Evolutionary conservation across 1,140 invertebrate genomes (phyloP).

Genomic region (Nixonia krombeini): DNA sequence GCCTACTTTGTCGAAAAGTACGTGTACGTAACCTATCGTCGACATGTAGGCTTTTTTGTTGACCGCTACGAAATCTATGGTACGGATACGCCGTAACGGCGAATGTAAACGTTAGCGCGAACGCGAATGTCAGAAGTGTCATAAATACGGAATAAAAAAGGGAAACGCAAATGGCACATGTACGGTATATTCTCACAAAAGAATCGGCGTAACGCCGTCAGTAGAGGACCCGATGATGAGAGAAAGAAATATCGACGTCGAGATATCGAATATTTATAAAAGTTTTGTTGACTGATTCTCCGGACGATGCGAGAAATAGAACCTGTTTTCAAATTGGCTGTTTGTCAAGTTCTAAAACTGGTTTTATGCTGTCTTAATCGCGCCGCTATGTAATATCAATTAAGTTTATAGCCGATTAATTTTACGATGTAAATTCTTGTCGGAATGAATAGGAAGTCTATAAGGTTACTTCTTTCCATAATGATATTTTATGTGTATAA

Average conservation of each 20-base stretch:
- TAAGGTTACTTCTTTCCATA: too few relatives aligned
- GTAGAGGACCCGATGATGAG: too few relatives aligned
- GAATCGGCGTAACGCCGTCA: too few relatives aligned
- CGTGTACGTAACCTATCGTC: too few relatives aligned
- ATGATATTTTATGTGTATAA: too few relatives aligned
- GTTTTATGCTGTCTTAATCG: constrained; percentile 49
- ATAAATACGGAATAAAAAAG: too few relatives aligned
- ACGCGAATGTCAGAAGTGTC: too few relatives aligned
- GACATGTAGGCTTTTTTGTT: too few relatives aligned
- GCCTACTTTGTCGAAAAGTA: constrained; percentile 13
- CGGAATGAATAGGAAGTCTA: constrained; percentile 37
- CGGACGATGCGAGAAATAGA: constrained; percentile 38
- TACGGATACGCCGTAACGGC: too few relatives aligned
- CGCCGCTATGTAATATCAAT: constrained; percentile 47
- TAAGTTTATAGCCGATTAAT: constrained; percentile 52
- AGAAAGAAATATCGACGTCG: neutral
- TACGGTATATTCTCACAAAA: too few relatives aligned
- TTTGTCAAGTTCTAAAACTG: constrained; percentile 49
- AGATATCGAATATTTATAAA: constrained; percentile 33
- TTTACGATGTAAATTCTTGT: constrained; percentile 46
- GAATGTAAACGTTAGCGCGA: too few relatives aligned
- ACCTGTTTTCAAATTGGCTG: constrained; percentile 49
- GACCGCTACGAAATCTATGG: constrained; percentile 4
- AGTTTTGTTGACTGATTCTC: constrained; percentile 45
- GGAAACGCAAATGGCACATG: too few relatives aligned